Percentiles rank a stretch among this genome's conserved stretches.
These are phyloP conservation scores for Orchesellides sinensis DNA, from an alignment of 2,888 invertebrate species.

Conservation along the genomic window DNA sequence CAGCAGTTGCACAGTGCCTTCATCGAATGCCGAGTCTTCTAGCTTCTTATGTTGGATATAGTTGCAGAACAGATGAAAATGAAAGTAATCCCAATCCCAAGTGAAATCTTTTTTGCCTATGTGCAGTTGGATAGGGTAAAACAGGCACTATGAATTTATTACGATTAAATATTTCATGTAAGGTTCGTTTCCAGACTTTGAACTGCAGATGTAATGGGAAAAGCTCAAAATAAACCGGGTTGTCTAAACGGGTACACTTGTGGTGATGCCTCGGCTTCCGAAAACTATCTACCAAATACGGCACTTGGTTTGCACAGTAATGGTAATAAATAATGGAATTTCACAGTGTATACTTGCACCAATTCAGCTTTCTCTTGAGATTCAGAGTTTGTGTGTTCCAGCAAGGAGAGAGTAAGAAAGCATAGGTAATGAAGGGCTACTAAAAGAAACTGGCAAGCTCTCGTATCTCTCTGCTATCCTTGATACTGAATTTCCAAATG, in stretches of 20 bases:
- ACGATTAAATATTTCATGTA: neutral
- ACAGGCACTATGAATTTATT: neutral
- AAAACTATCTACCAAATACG: slow-evolving; percentile 1
- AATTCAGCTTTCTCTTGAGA: neutral
- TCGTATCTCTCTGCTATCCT: neutral
- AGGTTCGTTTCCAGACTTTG: neutral
- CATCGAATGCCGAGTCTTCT: neutral
- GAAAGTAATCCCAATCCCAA: no score
- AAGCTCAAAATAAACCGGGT: neutral
- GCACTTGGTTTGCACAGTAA: neutral
- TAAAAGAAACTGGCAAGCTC: neutral
- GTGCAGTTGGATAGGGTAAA: neutral
- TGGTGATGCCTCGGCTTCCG: neutral
- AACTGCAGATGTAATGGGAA: neutral
- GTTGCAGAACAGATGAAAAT: neutral
- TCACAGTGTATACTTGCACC: neutral
- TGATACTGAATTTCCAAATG: no score
- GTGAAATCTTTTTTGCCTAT: neutral
- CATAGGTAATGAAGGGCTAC: neutral
- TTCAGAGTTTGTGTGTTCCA: no score
- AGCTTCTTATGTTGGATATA: neutral
- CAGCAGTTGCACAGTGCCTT: slow-evolving; percentile 50
- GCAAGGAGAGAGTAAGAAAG: neutral
- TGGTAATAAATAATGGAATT: neutral
- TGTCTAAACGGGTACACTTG: no score